phyloP scores from a whole-genome alignment of 2,888 invertebrate genomes.

The Lithosia quadra region DNA sequence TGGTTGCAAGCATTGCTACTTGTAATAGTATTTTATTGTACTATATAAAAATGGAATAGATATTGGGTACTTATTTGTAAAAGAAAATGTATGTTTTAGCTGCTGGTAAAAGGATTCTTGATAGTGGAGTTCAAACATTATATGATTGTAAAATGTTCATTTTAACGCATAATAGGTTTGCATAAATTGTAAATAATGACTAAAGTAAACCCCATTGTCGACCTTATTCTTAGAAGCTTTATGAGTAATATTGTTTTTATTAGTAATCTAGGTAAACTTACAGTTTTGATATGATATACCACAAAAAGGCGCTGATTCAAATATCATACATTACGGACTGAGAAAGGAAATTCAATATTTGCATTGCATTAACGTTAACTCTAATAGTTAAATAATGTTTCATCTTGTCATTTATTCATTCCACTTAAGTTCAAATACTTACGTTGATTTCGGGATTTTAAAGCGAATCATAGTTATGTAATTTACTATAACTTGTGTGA shows the following conservation, averaged over 20 bases:
- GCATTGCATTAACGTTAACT: not conserved
- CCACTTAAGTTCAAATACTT: not conserved
- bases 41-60: constrained; percentile 3
- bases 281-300: constrained; percentile 9
- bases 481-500: not conserved
- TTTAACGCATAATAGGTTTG: constrained; percentile 3
- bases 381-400: not conserved
- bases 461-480: not conserved
- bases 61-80: constrained; percentile 16
- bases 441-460: too few species aligned
- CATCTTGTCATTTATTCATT: not conserved
- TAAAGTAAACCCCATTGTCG: not conserved
- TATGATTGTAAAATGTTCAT: constrained; percentile 2
- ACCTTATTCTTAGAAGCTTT: not conserved
- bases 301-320: not conserved
- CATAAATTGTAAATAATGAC: constrained; percentile 1
- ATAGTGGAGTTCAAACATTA: not conserved
- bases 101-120: constrained; percentile 7
- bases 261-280: constrained; percentile 7
- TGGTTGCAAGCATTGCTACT: constrained; percentile 1
- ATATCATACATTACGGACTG: not conserved
- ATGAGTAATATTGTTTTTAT: constrained; percentile 9
- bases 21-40: constrained; percentile 2
- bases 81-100: constrained; percentile 7
- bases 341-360: not conserved